Conservation (phyloP, 2,113 vertebrate genomes). For the Hippocampus zosterae region DNA sequence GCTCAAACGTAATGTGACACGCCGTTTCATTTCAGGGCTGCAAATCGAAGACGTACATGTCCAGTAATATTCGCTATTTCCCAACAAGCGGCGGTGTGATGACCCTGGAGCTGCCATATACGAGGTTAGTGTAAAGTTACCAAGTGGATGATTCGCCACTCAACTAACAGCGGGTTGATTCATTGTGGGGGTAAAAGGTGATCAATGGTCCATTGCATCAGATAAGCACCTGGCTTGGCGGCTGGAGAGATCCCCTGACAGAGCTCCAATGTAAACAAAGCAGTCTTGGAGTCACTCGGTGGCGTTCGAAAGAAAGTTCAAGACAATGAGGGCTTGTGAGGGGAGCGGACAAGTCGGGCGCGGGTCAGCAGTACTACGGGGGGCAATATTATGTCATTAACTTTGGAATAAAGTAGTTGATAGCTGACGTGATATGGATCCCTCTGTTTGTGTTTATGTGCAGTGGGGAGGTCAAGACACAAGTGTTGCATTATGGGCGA, state of each 20-base stretch:
- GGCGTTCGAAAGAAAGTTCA: constrained; percentile 22
- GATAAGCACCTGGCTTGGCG: constrained; percentile 67
- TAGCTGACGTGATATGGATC: constrained; percentile 26
- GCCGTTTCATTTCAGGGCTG: constrained; percentile 22
- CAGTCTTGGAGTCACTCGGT: constrained; percentile 51
- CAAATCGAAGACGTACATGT: constrained; percentile 18
- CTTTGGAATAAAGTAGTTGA: constrained; percentile 57
- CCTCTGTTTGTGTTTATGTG: constrained; percentile 5
- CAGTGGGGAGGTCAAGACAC: constrained; percentile 7
- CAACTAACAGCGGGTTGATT: constrained; percentile 59
- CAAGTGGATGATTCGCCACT: constrained; percentile 47
- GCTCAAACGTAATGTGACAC: constrained; percentile 28
- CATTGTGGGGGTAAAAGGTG: constrained; percentile 59
- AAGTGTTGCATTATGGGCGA: constrained; percentile 14
- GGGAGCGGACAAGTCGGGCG: constrained; percentile 30
- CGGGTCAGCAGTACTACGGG: constrained; percentile 20
- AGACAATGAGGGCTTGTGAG: constrained; percentile 61
- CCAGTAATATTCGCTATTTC: constrained; percentile 4
- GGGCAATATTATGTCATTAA: constrained; percentile 42
- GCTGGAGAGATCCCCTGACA: constrained; percentile 42
- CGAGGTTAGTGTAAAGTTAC: constrained; percentile 56
- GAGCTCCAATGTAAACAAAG: constrained; percentile 57
- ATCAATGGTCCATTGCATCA: constrained; percentile 71
- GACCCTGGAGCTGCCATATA: constrained; percentile 40
- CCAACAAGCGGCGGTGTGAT: constrained; percentile 30